Evolutionary conservation across 2,888 invertebrate species (phyloP).

Genomic region (Schizotus pectinicornis): DNA sequence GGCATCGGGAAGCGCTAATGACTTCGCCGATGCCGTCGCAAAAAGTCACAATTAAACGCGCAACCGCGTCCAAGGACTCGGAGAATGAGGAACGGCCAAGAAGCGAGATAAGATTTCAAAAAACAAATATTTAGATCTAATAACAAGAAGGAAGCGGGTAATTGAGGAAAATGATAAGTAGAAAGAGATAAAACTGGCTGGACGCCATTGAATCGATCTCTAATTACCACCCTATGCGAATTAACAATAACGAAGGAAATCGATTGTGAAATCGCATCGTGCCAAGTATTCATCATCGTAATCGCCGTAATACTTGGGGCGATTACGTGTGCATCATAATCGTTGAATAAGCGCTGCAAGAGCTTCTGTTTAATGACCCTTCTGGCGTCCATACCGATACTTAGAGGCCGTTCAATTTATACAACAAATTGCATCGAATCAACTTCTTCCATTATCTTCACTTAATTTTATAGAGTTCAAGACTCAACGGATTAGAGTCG

Average conservation of each 20-base stretch:
- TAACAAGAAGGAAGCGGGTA: constrained; percentile 20
- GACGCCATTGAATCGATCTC: too few species aligned
- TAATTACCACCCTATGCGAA: background rate
- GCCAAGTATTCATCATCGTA: constrained; percentile 27
- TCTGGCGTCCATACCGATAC: constrained; percentile 10
- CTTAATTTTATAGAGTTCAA: constrained; percentile 16
- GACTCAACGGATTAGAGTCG: constrained; percentile 14
- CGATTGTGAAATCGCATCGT: constrained; percentile 27
- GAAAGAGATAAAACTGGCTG: too few species aligned
- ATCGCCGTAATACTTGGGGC: constrained; percentile 19
- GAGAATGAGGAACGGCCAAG: constrained; percentile 11
- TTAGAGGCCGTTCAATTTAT: constrained; percentile 26
- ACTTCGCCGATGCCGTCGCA: constrained; percentile 22
- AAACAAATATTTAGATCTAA: constrained; percentile 19
- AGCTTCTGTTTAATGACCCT: constrained; percentile 31
- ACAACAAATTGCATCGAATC: constrained; percentile 22
- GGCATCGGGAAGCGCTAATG: constrained; percentile 6
- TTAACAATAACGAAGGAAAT: constrained; percentile 34
- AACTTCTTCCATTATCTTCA: constrained; percentile 9
- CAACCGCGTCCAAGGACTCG: constrained; percentile 16
- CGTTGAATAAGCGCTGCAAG: constrained; percentile 16
- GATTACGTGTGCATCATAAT: constrained; percentile 24
- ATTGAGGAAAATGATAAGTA: too few species aligned
- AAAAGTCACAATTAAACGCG: constrained; percentile 34
- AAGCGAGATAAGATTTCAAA: background rate